Evolutionary conservation across 2,113 vertebrate species (phyloP), one percentile per base, ranked within the genome.

Genomic region (Cettia cetti): DNA sequence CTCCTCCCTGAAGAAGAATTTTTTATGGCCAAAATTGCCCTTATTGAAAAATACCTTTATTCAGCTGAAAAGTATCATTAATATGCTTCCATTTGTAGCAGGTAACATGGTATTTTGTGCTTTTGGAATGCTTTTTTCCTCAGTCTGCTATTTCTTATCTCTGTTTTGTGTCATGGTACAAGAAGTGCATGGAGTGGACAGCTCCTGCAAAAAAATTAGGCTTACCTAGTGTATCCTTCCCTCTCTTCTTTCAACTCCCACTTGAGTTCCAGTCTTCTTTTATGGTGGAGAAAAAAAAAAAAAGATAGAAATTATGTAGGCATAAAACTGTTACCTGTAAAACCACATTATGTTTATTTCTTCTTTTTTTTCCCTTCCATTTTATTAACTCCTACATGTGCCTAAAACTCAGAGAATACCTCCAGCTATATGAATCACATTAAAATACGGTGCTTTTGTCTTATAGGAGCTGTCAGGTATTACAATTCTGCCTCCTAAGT

Each of bases 181-280:
- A 68, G 30, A 59, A 53, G 2, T 21, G 16, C 47, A 40, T 4
- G 3, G 17, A 30, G 21, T 1, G 1, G 11, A 60, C 28, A 65
- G 18, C 6, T 49, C 8, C 27, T n/a, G 14, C 8, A 30, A 26
- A 37, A 33, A 27, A 20, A 44, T 63, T 45, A 76, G 13, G 8
- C 2, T 83, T 59, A 66, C 12, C 1, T 20, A 23, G 2, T 0
- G 0, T 35, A 15, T 66, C 8, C 9, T 49, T 22, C 8, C 26
- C 2, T 3, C 31, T 45, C 15, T 78, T 74, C 35, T 79, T 85
- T 45, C 20, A 44, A 19, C 6, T 69, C 27, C 30, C 10, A 2
- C 26, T 65, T 17, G 59, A 84, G 12, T 9, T 61, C 13, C 50
- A 54, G 16, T 35, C 35, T 35, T 86, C 24, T 18, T 79, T 23